phyloP scores from a whole-genome alignment of 30 jellyfish, hydroid and myxozoan species.

The Turritopsis rubra region DNA sequence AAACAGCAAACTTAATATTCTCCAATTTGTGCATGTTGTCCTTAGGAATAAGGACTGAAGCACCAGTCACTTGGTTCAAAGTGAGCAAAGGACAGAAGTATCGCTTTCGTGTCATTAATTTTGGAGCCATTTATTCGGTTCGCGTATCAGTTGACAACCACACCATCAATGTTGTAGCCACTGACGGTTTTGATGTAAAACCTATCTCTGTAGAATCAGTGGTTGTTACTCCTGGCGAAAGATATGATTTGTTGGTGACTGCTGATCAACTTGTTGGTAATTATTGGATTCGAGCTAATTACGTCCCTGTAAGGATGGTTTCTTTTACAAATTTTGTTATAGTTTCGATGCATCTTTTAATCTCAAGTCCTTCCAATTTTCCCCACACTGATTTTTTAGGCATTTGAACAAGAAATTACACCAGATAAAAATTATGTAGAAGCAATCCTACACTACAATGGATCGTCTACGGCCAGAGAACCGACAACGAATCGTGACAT shows the following conservation, averaged over 20 bases:
- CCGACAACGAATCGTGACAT: conserved; percentile 43
- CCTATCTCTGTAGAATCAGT: conserved; percentile 57
- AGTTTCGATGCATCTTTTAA: too few relatives aligned
- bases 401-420: neutral
- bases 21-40: too few relatives aligned
- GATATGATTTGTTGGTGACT: conserved; percentile 70
- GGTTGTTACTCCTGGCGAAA: conserved; percentile 75
- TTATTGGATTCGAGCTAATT: conserved; percentile 81
- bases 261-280: conserved; percentile 68
- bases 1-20: too few relatives aligned
- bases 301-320: conserved; percentile 77
- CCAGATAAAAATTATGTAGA: conserved; percentile 17
- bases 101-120: conserved; percentile 80
- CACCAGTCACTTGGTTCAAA: conserved; percentile 70
- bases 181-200: conserved; percentile 80
- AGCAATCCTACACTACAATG: conserved; percentile 71
- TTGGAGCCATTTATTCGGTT: conserved; percentile 74
- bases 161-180: conserved; percentile 47
- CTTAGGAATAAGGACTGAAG: conserved; percentile 9
- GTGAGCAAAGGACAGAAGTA: conserved; percentile 59
- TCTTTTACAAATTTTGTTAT: too few relatives aligned
- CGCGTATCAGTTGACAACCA: conserved; percentile 87
- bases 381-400: neutral
- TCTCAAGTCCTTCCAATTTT: too few relatives aligned
- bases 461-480: conserved; percentile 44